Base-by-base conservation (phyloP, 2,888 invertebrate species). In the Nephrocerus scutellatus region DNA sequence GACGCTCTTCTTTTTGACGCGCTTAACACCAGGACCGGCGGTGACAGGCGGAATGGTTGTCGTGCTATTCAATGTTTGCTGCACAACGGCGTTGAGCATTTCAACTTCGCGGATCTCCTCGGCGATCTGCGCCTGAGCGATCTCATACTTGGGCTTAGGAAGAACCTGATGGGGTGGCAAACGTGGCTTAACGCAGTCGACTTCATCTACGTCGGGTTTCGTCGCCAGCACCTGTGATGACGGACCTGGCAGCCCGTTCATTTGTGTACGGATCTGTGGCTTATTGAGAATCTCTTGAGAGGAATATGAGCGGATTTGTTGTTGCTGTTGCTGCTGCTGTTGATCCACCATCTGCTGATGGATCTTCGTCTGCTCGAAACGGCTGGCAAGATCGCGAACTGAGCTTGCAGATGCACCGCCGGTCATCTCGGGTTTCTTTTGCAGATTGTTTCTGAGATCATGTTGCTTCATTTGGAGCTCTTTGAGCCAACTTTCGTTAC, bases 1-100 rank as follows among this genome's bases (percentile, higher is more conserved):
- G 5, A 93, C 93, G 41, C 88, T 89, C 66, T 93, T 93, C 74
- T 91, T 91, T 60, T 88, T 88, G 0, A 79, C 77, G 41, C 82
- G 74, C 34, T 76, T 73, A 1, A 70, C 65, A n/a, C n/a, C n/a
- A 47, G 76, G 77, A 9, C 47, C 39, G 2, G 66, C 68, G 64
- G 70, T 52, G n/a, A n/a, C n/a, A n/a, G 19, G 6, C 13, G 29
- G 6, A 6, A 21, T 12, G n/a, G 20, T 3, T 20, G 75, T 77
- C 5, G 69, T 68, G 67, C 72, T 60, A 68, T 74, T 68, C 59
- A 73, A 49, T 2, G 70, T 70, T 53, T 73, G 71, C 44, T 74
- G 71, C 7, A 75, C 72, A 47, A 70, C 69, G 3, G 72, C 71
- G 48, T 71, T 74, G n/a, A 74, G 56, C 63, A 74, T 67, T 57